Conservation (phyloP, 2,113 vertebrate genomes). For the Caracal caracal region DNA sequence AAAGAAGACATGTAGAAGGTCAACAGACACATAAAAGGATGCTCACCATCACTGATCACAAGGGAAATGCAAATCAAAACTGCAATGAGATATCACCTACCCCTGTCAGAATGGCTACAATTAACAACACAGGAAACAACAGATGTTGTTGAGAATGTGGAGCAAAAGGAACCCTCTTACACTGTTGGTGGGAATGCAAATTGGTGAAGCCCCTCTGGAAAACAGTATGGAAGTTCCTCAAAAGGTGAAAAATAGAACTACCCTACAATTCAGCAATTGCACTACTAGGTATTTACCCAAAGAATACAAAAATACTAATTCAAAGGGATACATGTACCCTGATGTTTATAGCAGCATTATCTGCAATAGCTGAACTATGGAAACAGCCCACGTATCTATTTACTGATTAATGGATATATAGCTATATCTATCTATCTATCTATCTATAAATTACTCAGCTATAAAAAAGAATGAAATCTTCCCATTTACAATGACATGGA, state of each 20-base stretch:
- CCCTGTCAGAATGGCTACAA: not conserved
- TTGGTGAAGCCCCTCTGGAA: not conserved
- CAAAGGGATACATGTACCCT: not conserved
- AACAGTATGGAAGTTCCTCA: not conserved
- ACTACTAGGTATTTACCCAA: not conserved
- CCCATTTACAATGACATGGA: not conserved
- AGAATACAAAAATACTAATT: not conserved
- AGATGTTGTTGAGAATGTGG: not conserved
- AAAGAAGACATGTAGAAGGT: not conserved
- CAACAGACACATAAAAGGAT: not conserved
- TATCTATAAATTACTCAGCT: too few relatives aligned
- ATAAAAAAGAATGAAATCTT: too few relatives aligned
- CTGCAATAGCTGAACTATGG: not conserved
- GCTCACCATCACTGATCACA: not conserved
- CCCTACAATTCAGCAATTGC: not conserved
- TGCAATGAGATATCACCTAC: not conserved
- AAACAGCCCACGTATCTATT: not conserved
- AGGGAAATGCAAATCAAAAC: not conserved
- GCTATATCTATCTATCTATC: too few relatives aligned
- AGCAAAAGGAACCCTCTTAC: not conserved
- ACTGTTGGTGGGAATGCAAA: not conserved
- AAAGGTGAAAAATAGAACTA: not conserved
- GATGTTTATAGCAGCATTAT: not conserved
- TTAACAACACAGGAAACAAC: not conserved
- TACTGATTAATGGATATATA: not conserved